phyloP scores from a whole-genome alignment of 2,113 vertebrate genomes.

The Hippocampus barbouri region DNA sequence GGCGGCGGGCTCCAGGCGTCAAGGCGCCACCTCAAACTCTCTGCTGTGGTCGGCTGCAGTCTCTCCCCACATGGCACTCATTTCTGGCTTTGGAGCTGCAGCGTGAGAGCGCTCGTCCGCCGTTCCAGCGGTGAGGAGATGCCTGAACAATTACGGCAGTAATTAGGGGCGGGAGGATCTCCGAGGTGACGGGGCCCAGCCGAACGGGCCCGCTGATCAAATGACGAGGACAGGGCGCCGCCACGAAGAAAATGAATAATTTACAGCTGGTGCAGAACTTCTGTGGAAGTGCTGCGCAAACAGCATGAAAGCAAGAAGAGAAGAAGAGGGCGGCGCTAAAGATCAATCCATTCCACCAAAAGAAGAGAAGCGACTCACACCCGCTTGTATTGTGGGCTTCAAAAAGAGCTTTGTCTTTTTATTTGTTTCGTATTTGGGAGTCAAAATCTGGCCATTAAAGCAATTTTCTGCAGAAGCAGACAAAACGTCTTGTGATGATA shows the following conservation, averaged over 20 bases:
- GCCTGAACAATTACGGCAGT: constrained; percentile 76
- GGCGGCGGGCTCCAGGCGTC: constrained; percentile 84
- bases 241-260: constrained; percentile 61
- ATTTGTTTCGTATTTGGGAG: constrained; percentile 56
- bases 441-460: constrained; percentile 58
- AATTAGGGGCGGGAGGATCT: constrained; percentile 70
- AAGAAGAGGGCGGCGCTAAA: constrained; percentile 49
- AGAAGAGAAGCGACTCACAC: constrained; percentile 41
- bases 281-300: constrained; percentile 27
- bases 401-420: constrained; percentile 51
- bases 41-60: constrained; percentile 82
- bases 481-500: constrained; percentile 47
- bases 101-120: constrained; percentile 78
- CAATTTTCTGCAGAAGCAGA: constrained; percentile 47
- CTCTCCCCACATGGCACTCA: constrained; percentile 92
- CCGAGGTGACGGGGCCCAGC: constrained; percentile 53
- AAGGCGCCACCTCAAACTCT: constrained; percentile 91
- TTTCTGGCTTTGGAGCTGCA: constrained; percentile 80
- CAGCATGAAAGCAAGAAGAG: constrained; percentile 29
- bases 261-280: constrained; percentile 52
- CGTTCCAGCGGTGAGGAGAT: constrained; percentile 74
- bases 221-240: constrained; percentile 50
- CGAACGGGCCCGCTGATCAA: constrained; percentile 51
- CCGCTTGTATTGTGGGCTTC: constrained; percentile 50
- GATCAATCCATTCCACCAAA: constrained; percentile 47